Percentiles rank a stretch among this genome's conserved stretches.
Evolutionary conservation across 2,888 invertebrate species (phyloP).

Genomic region (Tortricodes alternella): DNA sequence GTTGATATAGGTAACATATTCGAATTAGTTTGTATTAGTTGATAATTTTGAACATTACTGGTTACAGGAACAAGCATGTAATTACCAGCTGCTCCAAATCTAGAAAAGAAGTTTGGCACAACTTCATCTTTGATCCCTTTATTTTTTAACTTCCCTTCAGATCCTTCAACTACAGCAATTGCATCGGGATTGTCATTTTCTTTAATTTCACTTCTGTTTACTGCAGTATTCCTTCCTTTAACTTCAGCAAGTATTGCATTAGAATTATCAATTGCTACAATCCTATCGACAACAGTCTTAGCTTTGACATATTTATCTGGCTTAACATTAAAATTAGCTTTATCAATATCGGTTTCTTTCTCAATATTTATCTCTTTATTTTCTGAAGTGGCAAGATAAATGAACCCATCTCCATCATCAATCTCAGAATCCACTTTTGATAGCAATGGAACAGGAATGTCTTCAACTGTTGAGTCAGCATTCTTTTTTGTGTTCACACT

Average conservation of each 20-base stretch:
- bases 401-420: constrained; percentile 7
- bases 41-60: constrained; percentile 9
- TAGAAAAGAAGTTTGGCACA: background rate
- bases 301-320: background rate
- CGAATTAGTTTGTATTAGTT: background rate
- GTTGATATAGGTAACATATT: background rate
- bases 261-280: background rate
- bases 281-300: background rate
- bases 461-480: background rate
- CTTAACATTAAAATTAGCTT: background rate
- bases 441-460: background rate
- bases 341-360: background rate
- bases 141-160: background rate
- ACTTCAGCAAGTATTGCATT: background rate
- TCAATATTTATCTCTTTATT: background rate
- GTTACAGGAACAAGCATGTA: constrained; percentile 15
- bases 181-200: background rate
- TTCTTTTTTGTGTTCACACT: background rate
- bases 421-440: background rate
- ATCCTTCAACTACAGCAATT: background rate
- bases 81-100: constrained; percentile 9
- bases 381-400: background rate
- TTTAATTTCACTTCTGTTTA: background rate
- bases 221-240: no score
- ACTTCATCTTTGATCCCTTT: background rate